Evolutionary conservation across 2,113 vertebrate genomes (phyloP).

Genomic region (Neomonachus schauinslandi): DNA sequence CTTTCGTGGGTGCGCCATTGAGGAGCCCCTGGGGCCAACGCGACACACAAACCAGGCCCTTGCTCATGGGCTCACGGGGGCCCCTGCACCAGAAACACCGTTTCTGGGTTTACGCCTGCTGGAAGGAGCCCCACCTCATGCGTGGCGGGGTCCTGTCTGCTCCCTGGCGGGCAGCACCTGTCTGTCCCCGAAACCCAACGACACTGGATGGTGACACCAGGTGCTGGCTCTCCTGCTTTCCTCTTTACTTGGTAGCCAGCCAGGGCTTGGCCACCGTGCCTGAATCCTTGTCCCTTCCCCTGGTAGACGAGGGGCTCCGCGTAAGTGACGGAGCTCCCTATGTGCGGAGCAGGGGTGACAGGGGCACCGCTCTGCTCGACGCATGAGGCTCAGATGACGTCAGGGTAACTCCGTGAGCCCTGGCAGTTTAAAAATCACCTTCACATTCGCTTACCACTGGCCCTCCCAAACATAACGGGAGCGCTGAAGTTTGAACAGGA

Average conservation of each 20-base stretch:
- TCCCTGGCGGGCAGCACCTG: background rate
- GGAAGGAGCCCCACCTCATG: background rate
- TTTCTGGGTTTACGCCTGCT: background rate
- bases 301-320: background rate
- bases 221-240: background rate
- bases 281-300: background rate
- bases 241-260: background rate
- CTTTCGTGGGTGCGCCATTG: fast-evolving
- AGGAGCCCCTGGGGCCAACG: fast-evolving
- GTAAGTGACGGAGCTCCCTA: background rate
- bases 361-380: background rate
- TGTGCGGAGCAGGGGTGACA: background rate
- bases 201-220: background rate
- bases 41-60: background rate
- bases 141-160: background rate
- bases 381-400: background rate
- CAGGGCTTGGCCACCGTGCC: background rate
- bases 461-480: background rate
- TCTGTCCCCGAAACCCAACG: background rate
- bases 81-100: background rate
- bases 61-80: background rate
- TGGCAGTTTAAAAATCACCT: too few species aligned
- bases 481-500: background rate
- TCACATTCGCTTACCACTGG: too few species aligned
- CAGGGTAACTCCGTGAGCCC: background rate